A percentile compares a stretch with the other conserved stretches of the same genome.
phyloP scores from a whole-genome alignment of 2,113 vertebrate genomes.

The Calonectris borealis region DNA sequence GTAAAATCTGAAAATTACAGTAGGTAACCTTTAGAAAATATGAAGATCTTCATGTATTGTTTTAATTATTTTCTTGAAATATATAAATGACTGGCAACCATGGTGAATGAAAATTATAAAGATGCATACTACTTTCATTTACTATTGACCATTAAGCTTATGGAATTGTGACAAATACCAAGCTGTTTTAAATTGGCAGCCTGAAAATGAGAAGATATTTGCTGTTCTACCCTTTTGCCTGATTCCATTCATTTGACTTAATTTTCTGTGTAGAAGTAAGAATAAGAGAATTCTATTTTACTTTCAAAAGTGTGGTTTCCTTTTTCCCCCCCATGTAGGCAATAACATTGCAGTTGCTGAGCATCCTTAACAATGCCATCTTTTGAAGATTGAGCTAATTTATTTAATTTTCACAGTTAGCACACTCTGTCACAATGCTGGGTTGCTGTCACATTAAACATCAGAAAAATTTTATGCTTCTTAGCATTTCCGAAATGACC shows the following conservation, averaged over 20 bases:
- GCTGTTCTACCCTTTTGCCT: neutral
- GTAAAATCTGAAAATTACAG: neutral
- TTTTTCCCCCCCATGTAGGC: rapidly evolving
- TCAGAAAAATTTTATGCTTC: slow-evolving; percentile 65
- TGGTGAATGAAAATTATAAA: neutral
- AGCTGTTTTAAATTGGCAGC: neutral
- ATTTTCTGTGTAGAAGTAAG: neutral
- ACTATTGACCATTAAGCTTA: neutral
- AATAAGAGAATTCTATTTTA: neutral
- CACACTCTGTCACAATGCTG: slow-evolving; percentile 28
- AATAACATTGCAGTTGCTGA: neutral
- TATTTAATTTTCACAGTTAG: slow-evolving; percentile 75
- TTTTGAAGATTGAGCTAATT: slow-evolving; percentile 71
- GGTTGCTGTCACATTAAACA: slow-evolving; percentile 33
- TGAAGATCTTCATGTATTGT: neutral
- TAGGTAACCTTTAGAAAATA: neutral
- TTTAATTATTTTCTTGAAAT: slow-evolving; percentile 20
- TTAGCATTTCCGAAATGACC: slow-evolving; percentile 19
- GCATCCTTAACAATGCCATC: neutral
- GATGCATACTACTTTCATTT: neutral
- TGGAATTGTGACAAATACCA: neutral
- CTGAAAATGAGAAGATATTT: neutral
- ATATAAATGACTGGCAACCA: neutral
- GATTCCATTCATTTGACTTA: neutral
- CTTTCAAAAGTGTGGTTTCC: neutral